A percentile compares a stretch with the other conserved stretches of the same genome.
Conservation (phyloP, 1,140 invertebrate species). For the Drosophila littoralis region DNA sequence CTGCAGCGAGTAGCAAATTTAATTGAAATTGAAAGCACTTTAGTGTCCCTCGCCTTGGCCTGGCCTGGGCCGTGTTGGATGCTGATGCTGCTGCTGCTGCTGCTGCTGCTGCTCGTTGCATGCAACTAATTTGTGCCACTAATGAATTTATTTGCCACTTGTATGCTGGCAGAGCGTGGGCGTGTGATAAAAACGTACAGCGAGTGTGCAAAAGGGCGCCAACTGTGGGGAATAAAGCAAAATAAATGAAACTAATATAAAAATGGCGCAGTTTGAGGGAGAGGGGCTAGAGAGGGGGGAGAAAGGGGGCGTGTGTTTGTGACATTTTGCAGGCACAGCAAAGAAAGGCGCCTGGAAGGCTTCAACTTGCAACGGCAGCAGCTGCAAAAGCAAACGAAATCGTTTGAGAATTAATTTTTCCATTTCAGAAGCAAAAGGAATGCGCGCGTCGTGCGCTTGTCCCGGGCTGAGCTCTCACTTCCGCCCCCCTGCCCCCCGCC, state of each 20-base stretch:
- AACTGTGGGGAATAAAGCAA: conserved; percentile 55
- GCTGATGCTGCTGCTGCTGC: conserved; percentile 26
- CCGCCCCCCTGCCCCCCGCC: background rate
- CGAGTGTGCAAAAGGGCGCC: conserved; percentile 16
- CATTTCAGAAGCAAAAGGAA: conserved; percentile 64
- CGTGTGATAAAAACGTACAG: conserved; percentile 59
- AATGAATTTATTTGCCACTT: conserved; percentile 83
- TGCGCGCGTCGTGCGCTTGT: conserved; percentile 6
- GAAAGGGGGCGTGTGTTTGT: background rate
- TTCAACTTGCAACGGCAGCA: conserved; percentile 40
- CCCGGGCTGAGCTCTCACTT: conserved; percentile 4
- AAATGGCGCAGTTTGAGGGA: conserved; percentile 23
- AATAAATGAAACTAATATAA: conserved; percentile 76
- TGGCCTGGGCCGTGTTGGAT: conserved; percentile 9
- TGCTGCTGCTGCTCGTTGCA: conserved; percentile 52
- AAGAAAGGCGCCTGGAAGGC: conserved; percentile 49
- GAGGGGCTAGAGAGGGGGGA: background rate
- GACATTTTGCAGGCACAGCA: conserved; percentile 55
- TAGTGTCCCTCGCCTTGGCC: conserved; percentile 67
- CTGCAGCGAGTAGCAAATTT: conserved; percentile 69
- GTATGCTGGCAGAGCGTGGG: conserved; percentile 75
- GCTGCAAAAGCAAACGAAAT: conserved; percentile 58
- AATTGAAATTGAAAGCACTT: conserved; percentile 83
- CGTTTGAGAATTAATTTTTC: conserved; percentile 83
- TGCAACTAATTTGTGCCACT: conserved; percentile 82